These are phyloP conservation scores for Tetragonula clypearis DNA, from an alignment of 1,140 invertebrate species.

Conservation along the genomic window DNA sequence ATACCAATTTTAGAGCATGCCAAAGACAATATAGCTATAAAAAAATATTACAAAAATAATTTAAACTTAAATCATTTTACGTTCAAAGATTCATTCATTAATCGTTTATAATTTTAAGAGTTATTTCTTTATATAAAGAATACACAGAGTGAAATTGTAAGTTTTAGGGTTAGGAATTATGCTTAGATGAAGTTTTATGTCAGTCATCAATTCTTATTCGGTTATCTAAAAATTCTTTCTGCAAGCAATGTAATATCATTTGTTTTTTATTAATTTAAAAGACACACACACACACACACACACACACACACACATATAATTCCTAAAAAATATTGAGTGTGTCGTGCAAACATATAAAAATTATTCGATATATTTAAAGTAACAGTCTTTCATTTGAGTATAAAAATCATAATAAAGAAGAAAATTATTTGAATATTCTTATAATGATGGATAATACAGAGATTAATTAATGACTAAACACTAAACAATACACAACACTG, in stretches of 20 bases:
- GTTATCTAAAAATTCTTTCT: neutral
- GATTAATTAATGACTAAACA: conserved; percentile 19
- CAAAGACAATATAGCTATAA: conserved; percentile 59
- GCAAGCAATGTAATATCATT: conserved; percentile 20
- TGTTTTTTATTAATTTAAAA: conserved; percentile 20
- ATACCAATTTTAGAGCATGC: conserved; percentile 60
- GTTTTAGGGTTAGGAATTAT: conserved; percentile 43
- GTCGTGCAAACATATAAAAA: conserved; percentile 21
- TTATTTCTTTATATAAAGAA: conserved; percentile 34
- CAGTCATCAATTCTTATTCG: neutral
- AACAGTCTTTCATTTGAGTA: conserved; percentile 12
- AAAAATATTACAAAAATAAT: conserved; percentile 66
- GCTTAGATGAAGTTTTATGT: conserved; percentile 36
- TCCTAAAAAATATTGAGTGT: conserved; percentile 4
- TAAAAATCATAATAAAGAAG: neutral
- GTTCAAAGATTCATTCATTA: conserved; percentile 16
- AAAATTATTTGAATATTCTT: neutral
- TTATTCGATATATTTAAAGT: conserved; percentile 3
- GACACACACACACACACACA: neutral
- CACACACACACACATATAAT: neutral
- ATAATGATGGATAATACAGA: conserved; percentile 45
- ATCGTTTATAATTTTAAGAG: conserved; percentile 41
- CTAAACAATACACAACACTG: conserved; percentile 33
- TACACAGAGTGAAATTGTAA: conserved; percentile 63
- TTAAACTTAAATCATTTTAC: conserved; percentile 54